Evolutionary conservation across 2,888 invertebrate genomes (phyloP).

Genomic region (Drosophila mimetica): DNA sequence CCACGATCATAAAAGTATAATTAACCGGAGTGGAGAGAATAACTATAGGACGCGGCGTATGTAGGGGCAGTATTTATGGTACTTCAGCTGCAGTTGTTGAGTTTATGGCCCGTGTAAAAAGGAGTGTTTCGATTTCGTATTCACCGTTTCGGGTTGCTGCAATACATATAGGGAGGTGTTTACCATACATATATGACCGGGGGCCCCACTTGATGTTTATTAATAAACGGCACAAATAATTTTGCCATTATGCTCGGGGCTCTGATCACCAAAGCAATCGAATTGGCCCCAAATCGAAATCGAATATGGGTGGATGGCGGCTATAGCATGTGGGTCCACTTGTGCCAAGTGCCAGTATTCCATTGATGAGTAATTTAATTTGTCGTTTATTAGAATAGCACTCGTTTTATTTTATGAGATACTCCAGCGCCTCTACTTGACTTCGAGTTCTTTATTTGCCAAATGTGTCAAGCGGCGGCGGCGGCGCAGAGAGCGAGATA

Average conservation of each 20-base stretch:
- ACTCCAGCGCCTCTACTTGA: slow-evolving; percentile 79
- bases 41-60: slow-evolving; percentile 19
- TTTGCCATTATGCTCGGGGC: slow-evolving; percentile 4
- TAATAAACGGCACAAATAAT: slow-evolving; percentile 28
- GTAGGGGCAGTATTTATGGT: slow-evolving; percentile 63
- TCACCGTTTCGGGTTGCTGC: not conserved
- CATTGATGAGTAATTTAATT: slow-evolving; percentile 79
- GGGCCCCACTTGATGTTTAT: slow-evolving; percentile 60
- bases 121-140: slow-evolving; percentile 36
- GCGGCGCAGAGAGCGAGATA: slow-evolving; percentile 1
- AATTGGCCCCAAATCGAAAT: not conserved
- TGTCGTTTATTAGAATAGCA: slow-evolving; percentile 80
- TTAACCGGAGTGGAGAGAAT: slow-evolving; percentile 18
- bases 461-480: slow-evolving; percentile 7
- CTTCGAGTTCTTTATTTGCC: slow-evolving; percentile 73
- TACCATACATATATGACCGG: slow-evolving; percentile 27
- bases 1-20: slow-evolving; percentile 32
- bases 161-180: too few relatives aligned
- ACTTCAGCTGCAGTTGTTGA: slow-evolving; percentile 66
- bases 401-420: slow-evolving; percentile 77
- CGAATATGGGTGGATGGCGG: not conserved
- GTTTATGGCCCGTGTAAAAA: slow-evolving; percentile 66
- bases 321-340: slow-evolving; percentile 16
- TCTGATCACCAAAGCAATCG: slow-evolving; percentile 21
- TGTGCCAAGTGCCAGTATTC: slow-evolving; percentile 14